Percentiles rank a stretch among this genome's conserved stretches.
Conservation (phyloP, 2,888 invertebrate species). For the Apodemia duryi region DNA sequence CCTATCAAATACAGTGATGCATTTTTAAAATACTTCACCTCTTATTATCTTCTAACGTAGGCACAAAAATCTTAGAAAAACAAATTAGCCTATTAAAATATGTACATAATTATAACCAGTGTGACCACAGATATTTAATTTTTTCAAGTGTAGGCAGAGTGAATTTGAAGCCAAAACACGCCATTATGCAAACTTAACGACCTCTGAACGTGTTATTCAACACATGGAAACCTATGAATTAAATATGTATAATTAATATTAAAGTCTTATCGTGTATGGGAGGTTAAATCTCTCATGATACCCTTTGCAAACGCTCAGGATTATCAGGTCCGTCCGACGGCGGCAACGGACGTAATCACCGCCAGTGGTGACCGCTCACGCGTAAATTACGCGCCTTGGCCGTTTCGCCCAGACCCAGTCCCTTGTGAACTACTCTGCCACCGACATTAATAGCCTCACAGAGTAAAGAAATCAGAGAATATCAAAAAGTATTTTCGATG, state of each 20-base stretch:
- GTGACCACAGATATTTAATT: no score
- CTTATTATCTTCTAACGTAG: no score
- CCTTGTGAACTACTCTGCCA: slow-evolving; percentile 13
- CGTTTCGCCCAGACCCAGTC: slow-evolving; percentile 28
- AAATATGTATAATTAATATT: background rate
- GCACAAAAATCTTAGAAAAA: no score
- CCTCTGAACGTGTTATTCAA: no score
- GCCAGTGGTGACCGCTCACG: slow-evolving; percentile 71
- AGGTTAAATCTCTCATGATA: slow-evolving; percentile 16
- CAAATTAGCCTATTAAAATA: no score
- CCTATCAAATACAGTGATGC: no score
- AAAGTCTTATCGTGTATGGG: background rate
- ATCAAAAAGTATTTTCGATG: background rate
- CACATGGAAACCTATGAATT: background rate
- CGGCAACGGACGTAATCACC: slow-evolving; percentile 62
- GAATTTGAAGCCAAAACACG: no score
- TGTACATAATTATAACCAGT: no score
- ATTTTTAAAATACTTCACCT: no score
- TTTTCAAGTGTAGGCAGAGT: no score
- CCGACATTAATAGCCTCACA: slow-evolving; percentile 29
- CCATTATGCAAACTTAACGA: no score
- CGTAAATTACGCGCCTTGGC: slow-evolving; percentile 65
- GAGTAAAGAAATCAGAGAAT: slow-evolving; percentile 6
- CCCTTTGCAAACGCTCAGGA: slow-evolving; percentile 37
- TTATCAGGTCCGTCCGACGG: slow-evolving; percentile 54